Evolutionary conservation across 2,888 invertebrate genomes (phyloP), one percentile per base, ranked within the genome.

Genomic region (Linyphia triangularis): DNA sequence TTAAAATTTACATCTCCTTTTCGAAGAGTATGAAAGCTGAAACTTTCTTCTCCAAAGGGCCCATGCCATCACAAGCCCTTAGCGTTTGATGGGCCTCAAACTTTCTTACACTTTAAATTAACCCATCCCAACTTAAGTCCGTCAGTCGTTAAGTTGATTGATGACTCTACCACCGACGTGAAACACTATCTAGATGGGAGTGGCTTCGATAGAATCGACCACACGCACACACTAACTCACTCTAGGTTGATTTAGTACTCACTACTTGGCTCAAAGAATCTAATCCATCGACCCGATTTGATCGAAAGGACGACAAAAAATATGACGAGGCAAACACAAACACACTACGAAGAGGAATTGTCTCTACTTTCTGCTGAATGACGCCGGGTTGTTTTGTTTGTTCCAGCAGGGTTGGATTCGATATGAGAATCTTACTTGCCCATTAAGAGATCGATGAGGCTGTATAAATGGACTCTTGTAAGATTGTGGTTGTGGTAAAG

Each of bases 391-490:
- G 72, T 72, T 72, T 72, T 51, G 28, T 51, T 22, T 70, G 40
- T 40, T 13, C 40, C 1, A 40, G 16, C 9, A n/a, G 33, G 33
- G 5, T 9, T 33, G 33, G 33, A 33, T 6, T 19, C 67, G 16
- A 59, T 57, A 59, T 57, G 30, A 57, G 51, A 26, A n/a, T 51
- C 73, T 73, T 73, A 51, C 30, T 4, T 22, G 28, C 22, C 59
- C 73, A 73, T 73, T 73, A 73, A 30, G 57, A 13, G 28, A 16
- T 73, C 73, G 51, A 73, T 73, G 59, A 59, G 57, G 26, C n/a
- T 57, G 59, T 19, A 73, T 73, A 33, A 57, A 73, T 28, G 59
- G 51, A 24, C 13, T 63, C 16, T 63, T 24, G 10, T 63, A 9
- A 24, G 63, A 63, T 13, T 9, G 9, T 26, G 28, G 9, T 19